A percentile compares a stretch with the other conserved stretches of the same genome.
These are phyloP conservation scores for Echinometra lucunter DNA, from an alignment of 53 echinoderm and acorn worm species.

Conservation along the genomic window DNA sequence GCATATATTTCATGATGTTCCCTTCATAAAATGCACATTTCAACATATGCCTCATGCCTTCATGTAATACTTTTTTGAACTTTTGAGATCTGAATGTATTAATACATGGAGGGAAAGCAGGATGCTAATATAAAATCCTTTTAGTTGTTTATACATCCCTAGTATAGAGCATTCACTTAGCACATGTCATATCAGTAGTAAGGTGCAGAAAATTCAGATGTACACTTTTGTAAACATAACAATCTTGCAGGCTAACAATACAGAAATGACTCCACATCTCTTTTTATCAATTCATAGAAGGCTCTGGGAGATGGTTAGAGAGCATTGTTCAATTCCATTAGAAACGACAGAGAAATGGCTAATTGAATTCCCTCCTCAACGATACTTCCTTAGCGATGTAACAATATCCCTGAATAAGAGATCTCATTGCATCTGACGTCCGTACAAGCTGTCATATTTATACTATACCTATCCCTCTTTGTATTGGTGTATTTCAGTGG, in stretches of 20 bases:
- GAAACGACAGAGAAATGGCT: not conserved
- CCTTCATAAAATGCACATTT: not conserved
- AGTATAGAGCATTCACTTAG: too few relatives aligned
- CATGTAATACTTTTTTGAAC: not conserved
- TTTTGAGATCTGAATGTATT: not conserved
- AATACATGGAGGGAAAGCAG: not conserved
- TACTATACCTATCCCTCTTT: not conserved
- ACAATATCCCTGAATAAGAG: conserved; percentile 13
- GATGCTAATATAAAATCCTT: not conserved
- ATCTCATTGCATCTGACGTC: conserved; percentile 22
- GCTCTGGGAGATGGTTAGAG: not conserved
- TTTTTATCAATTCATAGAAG: not conserved
- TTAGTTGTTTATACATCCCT: not conserved
- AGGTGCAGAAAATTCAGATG: not conserved
- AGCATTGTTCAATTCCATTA: conserved; percentile 17
- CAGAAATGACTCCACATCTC: not conserved
- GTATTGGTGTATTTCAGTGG: not conserved
- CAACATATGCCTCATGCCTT: not conserved
- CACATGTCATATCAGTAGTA: not conserved
- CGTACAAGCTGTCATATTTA: conserved; percentile 2
- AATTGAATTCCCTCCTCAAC: conserved; percentile 11
- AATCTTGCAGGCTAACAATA: not conserved
- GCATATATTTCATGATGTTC: too few relatives aligned
- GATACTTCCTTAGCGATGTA: not conserved
- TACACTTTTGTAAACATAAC: not conserved